Evolutionary conservation across 2,113 vertebrate species (phyloP).

Genomic region (Marmota monax): DNA sequence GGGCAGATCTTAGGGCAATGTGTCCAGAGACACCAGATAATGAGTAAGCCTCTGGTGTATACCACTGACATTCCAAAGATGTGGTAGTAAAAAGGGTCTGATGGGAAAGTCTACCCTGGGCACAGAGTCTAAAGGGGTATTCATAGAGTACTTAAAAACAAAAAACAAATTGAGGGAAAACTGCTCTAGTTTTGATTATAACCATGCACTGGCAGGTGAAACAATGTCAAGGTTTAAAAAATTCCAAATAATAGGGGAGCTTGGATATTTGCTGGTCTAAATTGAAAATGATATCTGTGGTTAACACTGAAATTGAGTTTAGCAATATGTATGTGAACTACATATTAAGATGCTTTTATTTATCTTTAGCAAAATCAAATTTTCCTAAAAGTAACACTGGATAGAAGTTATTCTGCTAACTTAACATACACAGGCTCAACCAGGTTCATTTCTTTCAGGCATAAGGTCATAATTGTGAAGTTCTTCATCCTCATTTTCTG

Average conservation of each 20-base stretch:
- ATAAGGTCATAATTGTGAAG: background rate
- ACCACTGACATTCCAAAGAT: background rate
- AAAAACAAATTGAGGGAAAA: background rate
- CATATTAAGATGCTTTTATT: background rate
- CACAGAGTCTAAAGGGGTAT: background rate
- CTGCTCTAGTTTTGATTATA: background rate
- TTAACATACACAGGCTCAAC: background rate
- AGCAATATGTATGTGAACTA: background rate
- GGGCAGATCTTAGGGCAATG: background rate
- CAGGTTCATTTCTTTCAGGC: background rate
- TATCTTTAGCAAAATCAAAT: background rate
- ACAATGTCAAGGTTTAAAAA: background rate
- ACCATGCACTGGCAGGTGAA: background rate
- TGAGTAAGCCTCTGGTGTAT: background rate
- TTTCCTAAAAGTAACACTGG: background rate
- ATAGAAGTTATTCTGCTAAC: background rate
- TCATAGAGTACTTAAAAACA: background rate
- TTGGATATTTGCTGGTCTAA: background rate
- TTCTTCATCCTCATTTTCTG: background rate
- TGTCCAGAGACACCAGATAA: background rate
- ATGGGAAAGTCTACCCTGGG: background rate
- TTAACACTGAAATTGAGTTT: background rate
- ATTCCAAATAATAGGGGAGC: background rate
- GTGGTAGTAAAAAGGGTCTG: rapidly evolving
- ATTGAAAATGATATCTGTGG: background rate